A percentile compares a stretch with the other conserved stretches of the same genome.
These are phyloP conservation scores for Hirtodrosophila histrioides DNA, from an alignment of 2,888 invertebrate species.

Conservation along the genomic window DNA sequence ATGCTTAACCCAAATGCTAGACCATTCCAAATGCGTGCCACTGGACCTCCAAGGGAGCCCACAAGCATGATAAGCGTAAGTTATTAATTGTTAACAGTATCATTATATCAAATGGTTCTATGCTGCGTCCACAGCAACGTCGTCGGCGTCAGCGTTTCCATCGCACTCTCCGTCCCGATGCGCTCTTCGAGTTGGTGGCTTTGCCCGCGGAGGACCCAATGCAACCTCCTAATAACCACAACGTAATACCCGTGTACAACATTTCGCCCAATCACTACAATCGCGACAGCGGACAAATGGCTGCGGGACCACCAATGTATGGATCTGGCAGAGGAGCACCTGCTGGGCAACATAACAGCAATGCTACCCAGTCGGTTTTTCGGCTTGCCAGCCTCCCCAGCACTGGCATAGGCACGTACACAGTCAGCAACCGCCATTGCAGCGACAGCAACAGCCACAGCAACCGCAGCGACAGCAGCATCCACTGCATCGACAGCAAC, in stretches of 20 bases:
- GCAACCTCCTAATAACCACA: constrained; percentile 4
- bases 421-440: not conserved
- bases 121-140: constrained; percentile 25
- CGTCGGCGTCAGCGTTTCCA: constrained; percentile 45
- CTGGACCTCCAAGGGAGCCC: too few species aligned
- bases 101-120: not conserved
- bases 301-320: not conserved
- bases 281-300: not conserved
- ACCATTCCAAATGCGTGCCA: not conserved
- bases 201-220: not conserved
- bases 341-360: not conserved
- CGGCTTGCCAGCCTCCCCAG: constrained; percentile 47
- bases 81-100: not conserved
- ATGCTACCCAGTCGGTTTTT: constrained; percentile 58
- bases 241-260: not conserved
- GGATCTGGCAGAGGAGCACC: not conserved
- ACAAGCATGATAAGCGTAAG: constrained; percentile 30
- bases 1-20: too few species aligned
- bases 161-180: constrained; percentile 31
- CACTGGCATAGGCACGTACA: constrained; percentile 44
- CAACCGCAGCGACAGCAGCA: too few species aligned
- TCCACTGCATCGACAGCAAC: too few species aligned
- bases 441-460: too few species aligned
- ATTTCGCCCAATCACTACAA: not conserved
- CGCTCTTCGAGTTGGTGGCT: constrained; percentile 35